Base-by-base conservation (phyloP, 2,797 vertebrate genomes). In the Spinus olivaceus region DNA sequence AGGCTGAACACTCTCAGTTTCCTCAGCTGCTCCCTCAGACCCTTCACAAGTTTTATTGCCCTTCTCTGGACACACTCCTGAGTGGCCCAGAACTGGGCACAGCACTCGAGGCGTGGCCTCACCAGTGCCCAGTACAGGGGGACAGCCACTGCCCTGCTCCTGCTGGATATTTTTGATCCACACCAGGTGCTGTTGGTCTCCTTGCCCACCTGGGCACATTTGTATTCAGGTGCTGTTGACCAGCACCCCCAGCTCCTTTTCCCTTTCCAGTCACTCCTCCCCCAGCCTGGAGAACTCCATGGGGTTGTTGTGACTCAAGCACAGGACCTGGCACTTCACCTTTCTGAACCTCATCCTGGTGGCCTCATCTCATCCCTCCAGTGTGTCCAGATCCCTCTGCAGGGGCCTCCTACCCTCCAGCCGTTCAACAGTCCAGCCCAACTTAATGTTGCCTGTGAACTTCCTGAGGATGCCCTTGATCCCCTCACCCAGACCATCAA, bases 151-250 rank as follows among this genome's bases (percentile, higher is more conserved):
- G 46, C 23, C 23, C 57, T 76, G 72, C 1, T n/a, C 33, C 42
- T 73, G 33, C 71, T 74, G 56, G 22, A 4, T 8, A 14, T 15
- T 49, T 0, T 64, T 59, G 44, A 41, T 12, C 8, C 30, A 23
- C 0, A 1, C 51, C 42, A 28, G 24, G 30, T 28, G 14, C 19
- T 12, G 0, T 4, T 28, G 51, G 4, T 25, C 35, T 18, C 13
- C 24, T 19, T 33, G 37, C 7, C 19, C 59, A 13, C 35, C 35
- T 41, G 77, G 30, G 42, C 33, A 25, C 28, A 12, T 32, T 69
- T 32, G 4, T 17, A 8, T 32, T 42, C 65, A 70, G 42, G 14
- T 12, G 23, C 51, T 67, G 14, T 22, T 12, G 21, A 25, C 8
- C 42, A 47, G 35, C 25, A 33, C 8, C 2, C 9, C 35, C 35